Percentiles rank a stretch among this genome's conserved stretches.
These are phyloP conservation scores for Trididemnum nubilum DNA, from an alignment of 23 tunicate genomes.

Conservation along the genomic window DNA sequence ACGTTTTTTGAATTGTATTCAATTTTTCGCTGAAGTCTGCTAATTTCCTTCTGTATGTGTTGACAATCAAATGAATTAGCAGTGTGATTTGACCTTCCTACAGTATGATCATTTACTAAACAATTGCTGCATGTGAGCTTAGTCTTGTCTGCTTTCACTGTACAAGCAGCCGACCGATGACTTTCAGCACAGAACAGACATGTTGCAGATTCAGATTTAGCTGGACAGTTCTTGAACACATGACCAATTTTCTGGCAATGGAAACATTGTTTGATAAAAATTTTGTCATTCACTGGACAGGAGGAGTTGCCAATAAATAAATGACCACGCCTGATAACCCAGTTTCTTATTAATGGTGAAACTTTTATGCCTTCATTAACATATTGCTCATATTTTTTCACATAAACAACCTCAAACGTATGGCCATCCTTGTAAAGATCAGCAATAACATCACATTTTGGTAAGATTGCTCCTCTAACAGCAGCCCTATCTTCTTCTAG, in stretches of 20 bases:
- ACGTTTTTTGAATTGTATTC: background rate
- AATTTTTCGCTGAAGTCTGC: background rate
- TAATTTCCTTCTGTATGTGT: background rate
- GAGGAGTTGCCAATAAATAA: background rate
- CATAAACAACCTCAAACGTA: background rate
- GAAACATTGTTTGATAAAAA: background rate
- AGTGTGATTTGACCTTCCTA: background rate
- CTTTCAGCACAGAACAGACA: background rate
- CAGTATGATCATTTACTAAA: background rate
- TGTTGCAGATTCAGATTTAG: background rate
- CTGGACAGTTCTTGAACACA: background rate
- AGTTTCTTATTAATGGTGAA: background rate
- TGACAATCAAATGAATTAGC: background rate
- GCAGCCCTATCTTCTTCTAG: too few relatives aligned
- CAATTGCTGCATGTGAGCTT: background rate
- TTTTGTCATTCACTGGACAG: background rate
- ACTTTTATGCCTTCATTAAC: background rate
- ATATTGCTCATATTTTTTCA: background rate
- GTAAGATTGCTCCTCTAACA: too few relatives aligned
- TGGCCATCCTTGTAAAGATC: background rate
- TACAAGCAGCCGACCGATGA: background rate
- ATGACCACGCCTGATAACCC: background rate
- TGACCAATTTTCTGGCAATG: background rate
- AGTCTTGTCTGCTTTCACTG: background rate
- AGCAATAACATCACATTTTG: too few relatives aligned